Percentiles rank a stretch among this genome's conserved stretches.
phyloP scores from a whole-genome alignment of 2,113 vertebrate genomes.

The Furnarius figulus region DNA sequence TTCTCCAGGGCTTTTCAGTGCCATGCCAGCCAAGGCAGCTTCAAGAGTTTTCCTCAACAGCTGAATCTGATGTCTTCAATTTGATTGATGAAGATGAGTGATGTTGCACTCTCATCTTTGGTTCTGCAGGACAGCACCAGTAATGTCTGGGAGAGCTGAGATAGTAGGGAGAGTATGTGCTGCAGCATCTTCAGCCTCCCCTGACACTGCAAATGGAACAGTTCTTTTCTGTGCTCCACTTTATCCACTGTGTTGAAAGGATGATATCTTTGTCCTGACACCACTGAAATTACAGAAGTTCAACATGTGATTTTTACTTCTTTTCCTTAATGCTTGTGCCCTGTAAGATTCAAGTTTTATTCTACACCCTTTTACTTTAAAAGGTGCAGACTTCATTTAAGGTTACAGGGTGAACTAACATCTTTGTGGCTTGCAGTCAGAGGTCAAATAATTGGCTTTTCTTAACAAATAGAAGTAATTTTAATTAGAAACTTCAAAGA shows the following conservation, averaged over 20 bases:
- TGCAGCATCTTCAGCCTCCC: neutral
- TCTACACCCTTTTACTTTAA: neutral
- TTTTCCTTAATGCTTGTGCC: too few species aligned
- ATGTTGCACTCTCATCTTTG: neutral
- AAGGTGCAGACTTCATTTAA: neutral
- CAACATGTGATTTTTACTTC: neutral
- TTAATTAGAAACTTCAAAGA: conserved; percentile 4
- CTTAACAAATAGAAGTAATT: neutral
- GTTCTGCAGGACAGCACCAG: neutral
- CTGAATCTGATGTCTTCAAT: neutral
- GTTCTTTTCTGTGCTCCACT: neutral
- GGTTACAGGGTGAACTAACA: neutral
- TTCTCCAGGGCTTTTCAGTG: neutral
- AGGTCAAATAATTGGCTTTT: neutral
- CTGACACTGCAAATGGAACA: neutral
- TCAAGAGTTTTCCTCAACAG: neutral
- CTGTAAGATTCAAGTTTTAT: neutral
- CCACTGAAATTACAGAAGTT: neutral
- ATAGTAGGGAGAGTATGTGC: neutral
- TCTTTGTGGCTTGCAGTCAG: neutral
- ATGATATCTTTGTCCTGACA: neutral
- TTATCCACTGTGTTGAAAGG: neutral
- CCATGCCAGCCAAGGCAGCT: neutral
- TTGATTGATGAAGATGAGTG: neutral
- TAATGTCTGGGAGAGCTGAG: neutral